phyloP scores from a whole-genome alignment of 1,140 invertebrate species.

The Myzus persicae region DNA sequence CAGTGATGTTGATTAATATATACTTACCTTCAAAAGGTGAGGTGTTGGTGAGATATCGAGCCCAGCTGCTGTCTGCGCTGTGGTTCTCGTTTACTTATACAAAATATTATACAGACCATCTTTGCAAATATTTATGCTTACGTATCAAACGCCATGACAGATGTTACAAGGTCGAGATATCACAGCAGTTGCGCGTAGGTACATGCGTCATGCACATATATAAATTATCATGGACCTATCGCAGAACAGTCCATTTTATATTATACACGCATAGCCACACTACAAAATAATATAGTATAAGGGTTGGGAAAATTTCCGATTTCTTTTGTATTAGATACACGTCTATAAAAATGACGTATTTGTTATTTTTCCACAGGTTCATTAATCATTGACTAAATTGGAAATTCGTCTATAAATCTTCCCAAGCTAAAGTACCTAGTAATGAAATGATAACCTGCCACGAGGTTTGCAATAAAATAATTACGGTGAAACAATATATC shows the following conservation, averaged over 20 bases:
- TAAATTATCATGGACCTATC: background rate
- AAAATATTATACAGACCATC: background rate
- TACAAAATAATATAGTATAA: background rate
- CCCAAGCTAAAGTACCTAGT: too few relatives aligned
- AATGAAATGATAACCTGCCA: too few relatives aligned
- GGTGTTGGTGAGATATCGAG: background rate
- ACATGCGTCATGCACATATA: background rate
- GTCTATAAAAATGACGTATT: background rate
- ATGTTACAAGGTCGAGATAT: background rate
- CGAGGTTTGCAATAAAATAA: too few relatives aligned
- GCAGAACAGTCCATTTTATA: background rate
- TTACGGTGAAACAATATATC: too few relatives aligned
- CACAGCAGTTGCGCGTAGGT: background rate
- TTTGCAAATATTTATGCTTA: background rate
- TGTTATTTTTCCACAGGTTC: background rate
- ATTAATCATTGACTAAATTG: too few relatives aligned
- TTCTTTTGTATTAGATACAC: background rate
- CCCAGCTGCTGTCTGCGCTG: background rate
- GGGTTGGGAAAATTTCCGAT: background rate
- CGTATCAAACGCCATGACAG: background rate
- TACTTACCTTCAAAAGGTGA: background rate
- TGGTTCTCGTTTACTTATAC: background rate
- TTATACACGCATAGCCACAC: background rate
- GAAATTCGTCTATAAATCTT: too few relatives aligned
- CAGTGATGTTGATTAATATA: background rate